A percentile compares a stretch with the other conserved stretches of the same genome.
Evolutionary conservation across 2,113 vertebrate species (phyloP).

Genomic region (Chaenogobius annularis): DNA sequence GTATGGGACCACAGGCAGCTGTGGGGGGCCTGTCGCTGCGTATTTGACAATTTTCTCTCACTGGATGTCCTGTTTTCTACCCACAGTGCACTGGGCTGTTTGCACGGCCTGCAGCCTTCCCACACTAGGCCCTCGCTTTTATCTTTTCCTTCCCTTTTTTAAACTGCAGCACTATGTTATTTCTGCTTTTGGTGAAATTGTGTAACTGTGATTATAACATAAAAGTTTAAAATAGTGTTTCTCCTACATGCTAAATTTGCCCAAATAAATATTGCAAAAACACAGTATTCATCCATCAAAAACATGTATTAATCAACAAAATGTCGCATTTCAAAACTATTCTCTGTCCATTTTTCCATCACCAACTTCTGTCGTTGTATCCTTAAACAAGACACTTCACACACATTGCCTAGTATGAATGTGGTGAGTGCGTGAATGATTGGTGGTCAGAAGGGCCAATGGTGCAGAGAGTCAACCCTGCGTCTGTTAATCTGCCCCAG

Average conservation of each 20-base stretch:
- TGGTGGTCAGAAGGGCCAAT: no score
- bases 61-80: slow-evolving; percentile 12
- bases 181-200: background rate
- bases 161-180: background rate
- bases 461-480: no score
- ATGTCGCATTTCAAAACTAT: no score
- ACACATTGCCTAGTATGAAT: no score
- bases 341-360: no score
- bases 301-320: no score
- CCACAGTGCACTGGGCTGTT: slow-evolving; percentile 54
- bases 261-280: background rate
- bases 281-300: no score
- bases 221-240: background rate
- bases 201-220: background rate
- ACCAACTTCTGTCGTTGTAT: no score
- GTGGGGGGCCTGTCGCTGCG: slow-evolving; percentile 32
- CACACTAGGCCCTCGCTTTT: slow-evolving; percentile 21
- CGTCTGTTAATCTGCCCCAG: no score
- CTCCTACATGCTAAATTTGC: no score
- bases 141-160: slow-evolving; percentile 2
- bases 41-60: slow-evolving; percentile 55
- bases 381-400: no score
- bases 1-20: slow-evolving; percentile 57
- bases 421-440: no score
- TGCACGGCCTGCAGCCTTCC: slow-evolving; percentile 54